Evolutionary conservation across 2,888 invertebrate species (phyloP), one percentile per base, ranked within the genome.

Genomic region (Linyphia triangularis): DNA sequence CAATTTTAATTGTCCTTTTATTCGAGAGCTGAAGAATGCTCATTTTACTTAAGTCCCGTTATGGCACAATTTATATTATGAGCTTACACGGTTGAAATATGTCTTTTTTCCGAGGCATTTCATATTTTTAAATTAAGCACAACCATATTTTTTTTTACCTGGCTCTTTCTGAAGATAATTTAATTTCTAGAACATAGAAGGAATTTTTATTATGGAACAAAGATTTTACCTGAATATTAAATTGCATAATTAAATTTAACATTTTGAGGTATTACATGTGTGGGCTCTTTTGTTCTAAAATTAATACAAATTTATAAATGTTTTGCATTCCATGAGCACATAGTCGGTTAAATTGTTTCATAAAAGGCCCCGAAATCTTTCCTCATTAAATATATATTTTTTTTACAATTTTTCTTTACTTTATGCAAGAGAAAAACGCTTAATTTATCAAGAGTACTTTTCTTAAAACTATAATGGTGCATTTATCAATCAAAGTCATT

Each of bases 111-210:
- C n/a, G 43, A 78, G 28, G 63, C 51, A 43, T 78, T 43, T 65
- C 30, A 43, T 78, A 43, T 78, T 65, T 73, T 78, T 65, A 78
- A 78, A 65, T 43, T 78, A 43, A 63, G 30, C 24, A 43, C 40
- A 43, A 51, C 28, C 40, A n/a, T 65, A 43, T 78, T 65, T 43
- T 37, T 75, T 78, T 24, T 30, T 9, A 57, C 33, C 4, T 28
- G 67, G 16, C 7, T 6, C 24, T 59, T n/a, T 22, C 19, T 75
- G 59, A 16, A 33, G 33, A 75, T 75, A 61, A 75, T 75, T 75
- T 75, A 61, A 75, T 75, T 75, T 59, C n/a, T n/a, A 61, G 75
- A 30, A 4, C 22, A 61, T 9, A 75, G 24, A 16, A 16, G n/a
- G 61, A 75, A 75, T 61, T 61, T 75, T 59, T 75, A 37, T 33